Evolutionary conservation across 2,797 vertebrate species (phyloP).

Genomic region (Acridotheres tristis): DNA sequence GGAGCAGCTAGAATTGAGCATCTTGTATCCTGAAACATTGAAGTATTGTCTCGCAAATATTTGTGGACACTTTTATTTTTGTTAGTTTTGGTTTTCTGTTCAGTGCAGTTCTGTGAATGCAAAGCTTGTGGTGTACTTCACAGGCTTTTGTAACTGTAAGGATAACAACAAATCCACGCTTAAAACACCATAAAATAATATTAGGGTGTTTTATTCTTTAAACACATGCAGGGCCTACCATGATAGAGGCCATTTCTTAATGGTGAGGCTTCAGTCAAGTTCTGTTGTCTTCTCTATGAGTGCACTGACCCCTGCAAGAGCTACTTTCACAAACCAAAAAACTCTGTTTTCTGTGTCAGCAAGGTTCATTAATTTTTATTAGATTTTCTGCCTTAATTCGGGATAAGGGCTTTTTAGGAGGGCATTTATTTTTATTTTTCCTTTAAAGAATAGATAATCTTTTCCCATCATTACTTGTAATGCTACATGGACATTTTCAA

Average conservation of each 20-base stretch:
- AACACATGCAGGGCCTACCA: background rate
- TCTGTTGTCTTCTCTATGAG: background rate
- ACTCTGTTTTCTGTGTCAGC: background rate
- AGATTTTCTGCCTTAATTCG: background rate
- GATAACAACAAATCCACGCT: background rate
- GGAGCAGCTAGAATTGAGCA: background rate
- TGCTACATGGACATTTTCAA: background rate
- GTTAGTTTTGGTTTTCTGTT: background rate
- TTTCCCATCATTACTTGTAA: background rate
- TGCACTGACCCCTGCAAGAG: background rate
- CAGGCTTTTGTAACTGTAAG: background rate
- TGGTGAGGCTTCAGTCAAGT: background rate
- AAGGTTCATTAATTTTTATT: background rate
- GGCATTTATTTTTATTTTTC: background rate
- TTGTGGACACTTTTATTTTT: background rate
- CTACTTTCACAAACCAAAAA: background rate
- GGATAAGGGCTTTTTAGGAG: background rate
- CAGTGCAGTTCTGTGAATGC: background rate
- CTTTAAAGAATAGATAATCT: background rate
- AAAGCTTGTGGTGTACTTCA: background rate
- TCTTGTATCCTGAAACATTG: background rate
- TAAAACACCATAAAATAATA: background rate
- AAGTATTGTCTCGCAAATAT: background rate
- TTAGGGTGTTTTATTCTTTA: background rate
- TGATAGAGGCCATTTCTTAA: background rate